Base-by-base conservation (phyloP, 1,140 invertebrate genomes). In the Lasioglossum baleicum region DNA sequence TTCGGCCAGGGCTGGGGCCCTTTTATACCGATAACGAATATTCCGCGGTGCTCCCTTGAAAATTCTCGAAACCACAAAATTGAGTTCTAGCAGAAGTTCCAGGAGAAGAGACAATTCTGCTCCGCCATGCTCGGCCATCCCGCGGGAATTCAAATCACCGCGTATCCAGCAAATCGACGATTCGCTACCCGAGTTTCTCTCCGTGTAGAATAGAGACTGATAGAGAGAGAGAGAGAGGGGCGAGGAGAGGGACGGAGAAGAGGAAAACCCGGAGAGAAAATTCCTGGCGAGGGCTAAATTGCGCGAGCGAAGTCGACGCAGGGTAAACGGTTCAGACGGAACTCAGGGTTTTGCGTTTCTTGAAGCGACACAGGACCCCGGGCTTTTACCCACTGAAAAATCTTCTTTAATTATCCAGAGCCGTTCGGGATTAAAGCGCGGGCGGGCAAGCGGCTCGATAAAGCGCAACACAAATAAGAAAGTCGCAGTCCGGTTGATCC, bases 401-500 rank as follows among this genome's bases (percentile, higher is more conserved):
- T 63, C 26, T 63, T 35, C 13, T 26, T 63, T 31, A 26, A 60
- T 60, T 42, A 35, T 20, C 35, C 64, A 20, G 64, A 67, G 65
- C 20, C n/a, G 56, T 58, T 58, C n/a, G 20, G 56, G 56, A 58
- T 58, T 58, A 58, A 58, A n/a, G 56, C 56, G 56, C 20, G 56
- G 56, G 20, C 56, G 56, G 56, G 6, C 20, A 58, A 58, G 56
- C 56, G 56, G 56, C 60, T 26, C n/a, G 60, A 63, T 51, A 48
- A 26, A 40, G 72, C 26, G 31, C 22, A 61, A 76, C n/a, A 68
- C 35, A 56, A 65, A 65, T 65, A 61, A 72, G 35, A 31, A 64
- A 78, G 58, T 56, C 60, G n/a, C 67, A n/a, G 42, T 7, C 26
- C 20, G 11, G 8, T 64, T 44, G 60, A 78, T 66, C 63, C 51